phyloP scores from a whole-genome alignment of 2,113 vertebrate genomes.

The Gambusia affinis region DNA sequence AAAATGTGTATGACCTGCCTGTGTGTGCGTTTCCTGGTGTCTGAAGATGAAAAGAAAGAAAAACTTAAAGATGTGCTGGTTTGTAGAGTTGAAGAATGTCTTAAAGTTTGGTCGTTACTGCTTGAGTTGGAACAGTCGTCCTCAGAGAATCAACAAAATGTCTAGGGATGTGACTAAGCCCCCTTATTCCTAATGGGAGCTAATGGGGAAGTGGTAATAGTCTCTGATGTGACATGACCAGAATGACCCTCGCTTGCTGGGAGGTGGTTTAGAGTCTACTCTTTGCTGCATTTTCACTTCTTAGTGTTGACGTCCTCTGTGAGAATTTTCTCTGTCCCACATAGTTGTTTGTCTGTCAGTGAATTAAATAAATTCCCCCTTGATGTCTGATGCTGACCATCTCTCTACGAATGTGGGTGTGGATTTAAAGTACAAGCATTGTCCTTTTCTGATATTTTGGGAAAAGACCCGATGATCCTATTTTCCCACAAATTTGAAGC shows the following conservation, averaged over 20 bases:
- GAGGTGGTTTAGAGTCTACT: conserved; percentile 38
- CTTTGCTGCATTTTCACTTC: conserved; percentile 1
- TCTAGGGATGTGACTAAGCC: conserved; percentile 43
- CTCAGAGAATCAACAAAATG: conserved; percentile 23
- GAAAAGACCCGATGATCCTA: conserved; percentile 22
- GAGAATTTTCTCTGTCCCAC: not conserved
- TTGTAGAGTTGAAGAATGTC: not conserved
- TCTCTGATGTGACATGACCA: conserved; percentile 51
- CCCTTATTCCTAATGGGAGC: conserved; percentile 36
- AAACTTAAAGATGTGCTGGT: not conserved
- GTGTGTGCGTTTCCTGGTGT: not conserved
- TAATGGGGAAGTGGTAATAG: conserved; percentile 54
- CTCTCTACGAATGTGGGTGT: conserved; percentile 43
- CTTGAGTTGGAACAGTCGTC: conserved; percentile 33
- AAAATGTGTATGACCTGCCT: not conserved
- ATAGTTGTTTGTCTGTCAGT: not conserved
- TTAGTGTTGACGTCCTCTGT: not conserved
- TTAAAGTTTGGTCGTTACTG: conserved; percentile 9
- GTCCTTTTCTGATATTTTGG: conserved; percentile 8
- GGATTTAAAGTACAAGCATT: not conserved
- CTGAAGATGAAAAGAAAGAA: not conserved
- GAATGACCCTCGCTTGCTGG: conserved; percentile 37
- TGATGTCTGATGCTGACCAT: conserved; percentile 16
- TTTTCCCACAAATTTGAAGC: conserved; percentile 7
- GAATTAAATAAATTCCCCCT: not conserved